A percentile compares a stretch with the other conserved stretches of the same genome.
phyloP scores from a whole-genome alignment of 1,140 invertebrate genomes.

The Pogonus chalceus region DNA sequence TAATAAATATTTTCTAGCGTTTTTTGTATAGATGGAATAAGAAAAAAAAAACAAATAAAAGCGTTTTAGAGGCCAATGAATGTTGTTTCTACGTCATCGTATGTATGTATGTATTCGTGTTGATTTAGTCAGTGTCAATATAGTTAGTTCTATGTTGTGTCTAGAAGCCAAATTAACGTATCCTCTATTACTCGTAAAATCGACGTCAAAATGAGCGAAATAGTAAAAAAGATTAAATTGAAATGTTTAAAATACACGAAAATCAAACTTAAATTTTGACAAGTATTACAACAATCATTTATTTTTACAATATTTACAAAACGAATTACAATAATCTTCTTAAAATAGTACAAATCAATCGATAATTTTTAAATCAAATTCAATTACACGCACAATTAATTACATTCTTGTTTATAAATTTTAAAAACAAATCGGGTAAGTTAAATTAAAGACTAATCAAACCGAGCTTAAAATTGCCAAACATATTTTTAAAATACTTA shows the following conservation, averaged over 20 bases:
- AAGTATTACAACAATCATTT: background rate
- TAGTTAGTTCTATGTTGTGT: background rate
- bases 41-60: too few relatives aligned
- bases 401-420: background rate
- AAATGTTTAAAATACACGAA: conserved; percentile 18
- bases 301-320: background rate
- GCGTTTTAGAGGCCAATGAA: too few relatives aligned
- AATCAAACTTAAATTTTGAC: conserved; percentile 20
- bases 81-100: too few relatives aligned
- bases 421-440: background rate
- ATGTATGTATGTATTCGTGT: too few relatives aligned
- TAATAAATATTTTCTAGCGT: background rate
- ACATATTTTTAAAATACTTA: background rate
- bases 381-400: background rate
- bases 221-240: background rate
- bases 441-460: background rate
- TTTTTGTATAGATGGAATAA: conserved; percentile 1
- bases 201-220: background rate
- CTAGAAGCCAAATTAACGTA: background rate
- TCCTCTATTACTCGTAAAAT: background rate
- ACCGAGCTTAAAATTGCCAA: conserved; percentile 5
- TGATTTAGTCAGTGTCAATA: too few relatives aligned
- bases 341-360: background rate
- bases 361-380: background rate
- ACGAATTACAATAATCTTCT: background rate